phyloP scores from a whole-genome alignment of 1,140 invertebrate genomes.

The Probaryconus sp. region DNA sequence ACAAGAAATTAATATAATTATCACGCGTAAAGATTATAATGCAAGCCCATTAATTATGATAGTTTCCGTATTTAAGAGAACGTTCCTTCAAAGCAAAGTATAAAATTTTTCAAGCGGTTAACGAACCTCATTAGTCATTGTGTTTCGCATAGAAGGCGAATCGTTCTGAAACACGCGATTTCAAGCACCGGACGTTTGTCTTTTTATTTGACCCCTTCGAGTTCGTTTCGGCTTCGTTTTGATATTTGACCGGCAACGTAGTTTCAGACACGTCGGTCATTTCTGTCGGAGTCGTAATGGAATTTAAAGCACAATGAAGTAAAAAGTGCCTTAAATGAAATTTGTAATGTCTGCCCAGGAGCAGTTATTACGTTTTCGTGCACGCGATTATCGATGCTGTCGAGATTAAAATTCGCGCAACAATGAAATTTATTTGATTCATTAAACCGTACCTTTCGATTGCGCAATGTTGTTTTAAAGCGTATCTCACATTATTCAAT shows the following conservation, averaged over 20 bases:
- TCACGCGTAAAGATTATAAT: constrained; percentile 50
- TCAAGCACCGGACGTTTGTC: constrained; percentile 6
- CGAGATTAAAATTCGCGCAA: neutral
- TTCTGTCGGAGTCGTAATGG: no score
- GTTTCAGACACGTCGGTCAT: no score
- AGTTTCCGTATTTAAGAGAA: constrained; percentile 56
- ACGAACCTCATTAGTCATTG: constrained; percentile 56
- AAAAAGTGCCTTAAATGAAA: constrained; percentile 8
- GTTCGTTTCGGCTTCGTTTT: no score
- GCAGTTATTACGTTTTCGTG: constrained; percentile 15
- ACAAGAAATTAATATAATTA: constrained; percentile 52
- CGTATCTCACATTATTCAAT: no score
- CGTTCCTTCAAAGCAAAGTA: constrained; percentile 37
- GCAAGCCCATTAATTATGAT: constrained; percentile 44
- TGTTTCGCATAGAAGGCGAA: constrained; percentile 24
- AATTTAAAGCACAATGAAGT: constrained; percentile 14
- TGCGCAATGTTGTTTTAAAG: no score
- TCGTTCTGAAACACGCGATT: constrained; percentile 55
- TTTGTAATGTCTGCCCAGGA: constrained; percentile 6
- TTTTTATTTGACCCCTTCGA: constrained; percentile 7
- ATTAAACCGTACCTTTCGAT: constrained; percentile 6
- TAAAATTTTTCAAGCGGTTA: constrained; percentile 45
- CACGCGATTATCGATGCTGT: constrained; percentile 15
- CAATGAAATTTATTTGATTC: constrained; percentile 13
- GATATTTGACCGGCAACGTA: constrained; percentile 12